A percentile compares a stretch with the other conserved stretches of the same genome.
These are phyloP conservation scores for Leptinotarsa undecemlineata DNA, from an alignment of 1,140 invertebrate species.

Conservation along the genomic window DNA sequence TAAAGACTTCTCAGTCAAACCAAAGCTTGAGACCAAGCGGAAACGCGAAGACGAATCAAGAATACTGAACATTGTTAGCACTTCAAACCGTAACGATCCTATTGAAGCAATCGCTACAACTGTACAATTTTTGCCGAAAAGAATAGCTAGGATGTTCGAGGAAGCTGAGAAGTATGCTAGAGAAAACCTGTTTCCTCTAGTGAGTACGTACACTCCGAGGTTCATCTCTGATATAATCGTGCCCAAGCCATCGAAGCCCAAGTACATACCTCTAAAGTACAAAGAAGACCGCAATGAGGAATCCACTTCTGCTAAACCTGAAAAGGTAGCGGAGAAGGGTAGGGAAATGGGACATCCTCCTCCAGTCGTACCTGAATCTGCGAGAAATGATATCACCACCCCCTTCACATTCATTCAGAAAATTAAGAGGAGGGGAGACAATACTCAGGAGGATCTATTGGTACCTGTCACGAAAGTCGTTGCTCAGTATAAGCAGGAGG, in stretches of 20 bases:
- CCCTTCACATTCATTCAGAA: constrained; percentile 49
- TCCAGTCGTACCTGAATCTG: background rate
- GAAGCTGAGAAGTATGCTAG: constrained; percentile 79
- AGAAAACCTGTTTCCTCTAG: constrained; percentile 72
- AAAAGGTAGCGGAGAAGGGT: constrained; percentile 19
- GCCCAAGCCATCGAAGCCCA: constrained; percentile 39
- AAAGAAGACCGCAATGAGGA: constrained; percentile 25
- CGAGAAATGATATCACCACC: constrained; percentile 27
- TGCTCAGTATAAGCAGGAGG: background rate
- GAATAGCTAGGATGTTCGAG: constrained; percentile 74
- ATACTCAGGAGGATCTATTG: background rate
- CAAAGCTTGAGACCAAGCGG: constrained; percentile 41
- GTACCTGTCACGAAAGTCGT: background rate
- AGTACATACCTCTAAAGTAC: constrained; percentile 50
- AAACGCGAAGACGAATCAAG: constrained; percentile 47
- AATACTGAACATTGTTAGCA: constrained; percentile 22
- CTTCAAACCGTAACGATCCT: constrained; percentile 28
- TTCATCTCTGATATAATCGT: constrained; percentile 56
- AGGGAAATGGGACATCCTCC: constrained; percentile 7
- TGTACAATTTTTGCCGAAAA: constrained; percentile 77
- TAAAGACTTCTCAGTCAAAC: constrained; percentile 34
- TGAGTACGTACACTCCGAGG: constrained; percentile 75
- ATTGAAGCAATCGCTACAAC: constrained; percentile 61
- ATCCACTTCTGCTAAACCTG: constrained; percentile 9
- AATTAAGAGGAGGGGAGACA: constrained; percentile 42